Base-by-base conservation (phyloP, 2,797 vertebrate species). In the Hypotaenidia okinawae region DNA sequence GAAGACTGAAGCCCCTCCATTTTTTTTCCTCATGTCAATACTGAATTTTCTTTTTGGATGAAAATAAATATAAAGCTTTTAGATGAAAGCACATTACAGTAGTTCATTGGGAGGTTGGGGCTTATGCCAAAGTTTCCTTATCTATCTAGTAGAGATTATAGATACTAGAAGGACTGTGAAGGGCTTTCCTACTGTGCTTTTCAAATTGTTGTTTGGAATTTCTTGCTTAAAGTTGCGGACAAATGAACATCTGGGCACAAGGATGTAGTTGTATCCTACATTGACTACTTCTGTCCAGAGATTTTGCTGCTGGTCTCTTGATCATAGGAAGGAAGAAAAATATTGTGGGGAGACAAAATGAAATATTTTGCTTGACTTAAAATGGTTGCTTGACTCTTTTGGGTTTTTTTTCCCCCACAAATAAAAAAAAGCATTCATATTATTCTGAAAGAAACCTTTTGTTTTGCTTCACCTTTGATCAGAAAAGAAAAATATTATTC, bases 221-320 rank as follows among this genome's bases (percentile, higher is more conserved):
- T 64, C 64, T 61, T 57, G 35, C 24, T 85, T 27, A 54, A 49
- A 35, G 27, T 54, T 76, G 21, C 58, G 63, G 73, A 43, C 24
- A 69, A 86, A 52, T 35, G 39, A 90, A 47, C 64, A 43, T 61
- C 84, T 77, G 69, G 55, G 59, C 61, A 43, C 52, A 62, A 62
- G 24, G 21, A 45, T 64, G 37, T 49, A 37, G 24, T 39, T 76
- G n/a, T 69, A 62, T 77, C 33, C 13, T 37, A 58, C 17, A 15
- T 6, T 69, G 64, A 41, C 22, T 80, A 30, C 18, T 52, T 52
- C 39, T 25, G 28, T 30, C n/a, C 35, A 45, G 54, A 69, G 32
- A 62, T 58, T 86, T 88, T 86, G 11, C 47, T 88, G 28, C 45
- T 90, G 32, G 17, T 81, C 27, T 76, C 73, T 58, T 74, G 73